Percentiles rank a stretch among this genome's conserved stretches.
These are phyloP conservation scores for Caenorhabditis sp. DNA, from an alignment of 2,888 invertebrate species.

Conservation along the genomic window DNA sequence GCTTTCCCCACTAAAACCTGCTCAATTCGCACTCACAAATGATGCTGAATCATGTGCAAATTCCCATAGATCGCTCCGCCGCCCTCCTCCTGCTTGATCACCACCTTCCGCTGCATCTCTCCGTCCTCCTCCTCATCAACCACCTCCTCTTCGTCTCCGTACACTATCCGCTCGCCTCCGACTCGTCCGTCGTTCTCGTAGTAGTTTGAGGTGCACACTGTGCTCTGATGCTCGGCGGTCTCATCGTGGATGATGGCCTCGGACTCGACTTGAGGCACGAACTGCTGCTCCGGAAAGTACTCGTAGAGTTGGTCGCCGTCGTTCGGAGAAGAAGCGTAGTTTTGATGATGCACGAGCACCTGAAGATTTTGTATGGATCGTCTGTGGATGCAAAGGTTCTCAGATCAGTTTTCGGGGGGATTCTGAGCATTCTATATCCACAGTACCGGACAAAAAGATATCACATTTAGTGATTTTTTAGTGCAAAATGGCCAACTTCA, in stretches of 20 bases:
- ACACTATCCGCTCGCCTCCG: background rate
- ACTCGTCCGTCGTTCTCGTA: background rate
- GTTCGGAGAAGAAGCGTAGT: background rate
- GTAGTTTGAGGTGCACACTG: background rate
- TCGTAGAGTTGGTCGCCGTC: constrained; percentile 11
- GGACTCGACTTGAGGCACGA: constrained; percentile 16
- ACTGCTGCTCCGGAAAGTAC: constrained; percentile 32
- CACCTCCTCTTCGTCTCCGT: constrained; percentile 14
- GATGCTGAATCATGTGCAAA: constrained; percentile 49
- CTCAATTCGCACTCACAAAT: constrained; percentile 34
- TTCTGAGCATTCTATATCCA: no score
- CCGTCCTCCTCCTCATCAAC: no score
- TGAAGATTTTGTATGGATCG: no score
- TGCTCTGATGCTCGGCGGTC: no score
- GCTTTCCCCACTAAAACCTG: no score
- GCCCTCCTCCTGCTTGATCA: constrained; percentile 25
- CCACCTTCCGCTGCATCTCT: constrained; percentile 9
- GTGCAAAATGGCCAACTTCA: no score
- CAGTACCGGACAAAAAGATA: no score
- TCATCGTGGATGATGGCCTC: constrained; percentile 5
- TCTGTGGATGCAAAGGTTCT: no score
- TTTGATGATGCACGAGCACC: background rate
- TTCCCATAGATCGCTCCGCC: constrained; percentile 49
- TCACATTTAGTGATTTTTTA: no score
- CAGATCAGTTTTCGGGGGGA: no score